Evolutionary conservation across 2,888 invertebrate species (phyloP).

Genomic region (Pasiphila rectangulata): DNA sequence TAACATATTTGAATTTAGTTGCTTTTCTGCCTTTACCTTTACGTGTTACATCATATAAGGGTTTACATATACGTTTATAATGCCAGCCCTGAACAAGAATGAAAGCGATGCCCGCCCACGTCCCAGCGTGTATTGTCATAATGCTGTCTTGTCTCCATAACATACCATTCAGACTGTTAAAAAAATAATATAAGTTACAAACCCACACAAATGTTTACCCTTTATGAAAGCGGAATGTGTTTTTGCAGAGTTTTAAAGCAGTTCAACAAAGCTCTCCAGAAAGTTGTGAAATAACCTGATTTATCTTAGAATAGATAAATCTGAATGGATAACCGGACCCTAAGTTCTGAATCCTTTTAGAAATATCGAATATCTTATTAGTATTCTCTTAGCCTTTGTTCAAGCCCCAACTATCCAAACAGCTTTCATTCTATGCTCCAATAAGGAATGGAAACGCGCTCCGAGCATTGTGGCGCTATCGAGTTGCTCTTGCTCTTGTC

Average conservation of each 20-base stretch:
- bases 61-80: conserved; percentile 1
- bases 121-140: conserved; percentile 42
- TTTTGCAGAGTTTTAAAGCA: neutral
- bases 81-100: conserved; percentile 22
- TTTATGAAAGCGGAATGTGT: neutral
- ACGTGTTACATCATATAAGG: no score
- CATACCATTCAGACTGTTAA: conserved; percentile 24
- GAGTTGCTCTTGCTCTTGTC: conserved; percentile 49
- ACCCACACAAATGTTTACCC: neutral
- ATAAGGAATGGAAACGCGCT: conserved; percentile 54
- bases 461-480: conserved; percentile 62
- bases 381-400: conserved; percentile 11
- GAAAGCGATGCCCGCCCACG: conserved; percentile 39
- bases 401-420: conserved; percentile 11
- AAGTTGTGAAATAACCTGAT: no score
- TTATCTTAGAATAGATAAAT: no score
- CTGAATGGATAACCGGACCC: neutral
- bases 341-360: neutral
- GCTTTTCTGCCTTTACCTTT: no score
- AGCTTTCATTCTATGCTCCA: conserved; percentile 27
- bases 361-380: conserved; percentile 5
- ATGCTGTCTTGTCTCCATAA: conserved; percentile 34
- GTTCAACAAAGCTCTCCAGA: conserved; percentile 4
- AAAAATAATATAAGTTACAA: neutral
- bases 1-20: no score